A percentile compares a stretch with the other conserved stretches of the same genome.
phyloP scores from a whole-genome alignment of 2,113 vertebrate species.

The Lathamus discolor region DNA sequence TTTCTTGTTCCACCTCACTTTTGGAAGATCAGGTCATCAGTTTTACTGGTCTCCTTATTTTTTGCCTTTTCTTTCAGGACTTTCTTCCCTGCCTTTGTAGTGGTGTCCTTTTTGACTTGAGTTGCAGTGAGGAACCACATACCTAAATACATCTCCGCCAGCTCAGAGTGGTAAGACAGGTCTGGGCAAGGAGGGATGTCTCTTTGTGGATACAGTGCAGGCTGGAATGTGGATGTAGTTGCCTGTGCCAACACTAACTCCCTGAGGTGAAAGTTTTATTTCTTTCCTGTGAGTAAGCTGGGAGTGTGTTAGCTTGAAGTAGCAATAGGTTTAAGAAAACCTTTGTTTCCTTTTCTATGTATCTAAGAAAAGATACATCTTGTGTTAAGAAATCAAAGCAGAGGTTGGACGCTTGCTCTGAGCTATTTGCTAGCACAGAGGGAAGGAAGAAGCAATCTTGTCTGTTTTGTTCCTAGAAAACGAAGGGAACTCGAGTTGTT shows the following conservation, averaged over 20 bases:
- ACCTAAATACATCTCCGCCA: background rate
- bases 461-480: background rate
- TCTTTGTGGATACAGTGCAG: background rate
- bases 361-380: background rate
- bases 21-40: background rate
- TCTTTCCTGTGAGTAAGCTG: slow-evolving; percentile 39
- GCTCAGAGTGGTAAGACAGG: background rate
- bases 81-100: background rate
- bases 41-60: background rate
- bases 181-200: background rate
- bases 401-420: background rate
- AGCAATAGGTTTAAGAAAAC: background rate
- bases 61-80: background rate
- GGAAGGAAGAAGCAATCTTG: background rate
- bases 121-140: background rate
- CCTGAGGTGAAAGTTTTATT: slow-evolving; percentile 32
- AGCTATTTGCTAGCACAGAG: background rate
- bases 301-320: background rate
- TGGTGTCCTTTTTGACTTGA: background rate
- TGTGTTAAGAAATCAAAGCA: background rate
- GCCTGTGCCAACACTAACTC: slow-evolving; percentile 20
- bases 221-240: slow-evolving; percentile 33
- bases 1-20: background rate
- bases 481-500: background rate
- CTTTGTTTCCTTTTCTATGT: background rate